Conservation (phyloP, 2,888 invertebrate species). For the Bombylius discolor region DNA sequence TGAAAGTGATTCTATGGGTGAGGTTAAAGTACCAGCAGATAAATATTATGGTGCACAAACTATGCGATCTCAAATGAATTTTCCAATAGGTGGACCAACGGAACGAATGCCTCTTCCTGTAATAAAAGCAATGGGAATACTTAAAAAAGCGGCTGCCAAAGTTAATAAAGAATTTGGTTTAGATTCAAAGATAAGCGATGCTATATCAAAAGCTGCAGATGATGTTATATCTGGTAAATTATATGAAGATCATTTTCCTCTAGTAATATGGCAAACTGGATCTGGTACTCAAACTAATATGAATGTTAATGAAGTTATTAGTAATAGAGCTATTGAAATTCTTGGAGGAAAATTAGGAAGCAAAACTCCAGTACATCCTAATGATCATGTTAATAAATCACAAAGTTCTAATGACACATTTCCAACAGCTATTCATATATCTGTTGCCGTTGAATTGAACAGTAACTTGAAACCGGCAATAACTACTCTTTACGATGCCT, state of each 20-base stretch:
- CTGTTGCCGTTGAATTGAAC: constrained; percentile 80
- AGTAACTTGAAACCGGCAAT: constrained; percentile 73
- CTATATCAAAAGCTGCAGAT: constrained; percentile 83
- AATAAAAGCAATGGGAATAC: constrained; percentile 85
- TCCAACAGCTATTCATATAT: constrained; percentile 98
- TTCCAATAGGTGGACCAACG: constrained; percentile 85
- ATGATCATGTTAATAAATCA: constrained; percentile 98
- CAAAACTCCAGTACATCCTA: constrained; percentile 93
- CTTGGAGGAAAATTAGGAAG: constrained; percentile 82
- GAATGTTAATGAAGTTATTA: constrained; percentile 95
- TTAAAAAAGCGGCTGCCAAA: constrained; percentile 96
- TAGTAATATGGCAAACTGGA: constrained; percentile 99
- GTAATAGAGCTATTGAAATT: constrained; percentile 82
- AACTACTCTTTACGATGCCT: constrained; percentile 53
- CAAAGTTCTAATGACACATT: constrained; percentile 98
- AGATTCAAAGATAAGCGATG: constrained; percentile 73
- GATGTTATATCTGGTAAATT: constrained; percentile 90
- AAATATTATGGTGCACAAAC: constrained; percentile 97
- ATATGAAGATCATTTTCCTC: constrained; percentile 91
- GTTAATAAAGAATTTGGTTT: constrained; percentile 90
- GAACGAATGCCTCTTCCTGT: constrained; percentile 97
- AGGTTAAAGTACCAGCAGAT: constrained; percentile 80
- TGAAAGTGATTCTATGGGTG: constrained; percentile 91
- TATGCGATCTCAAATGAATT: constrained; percentile 86
- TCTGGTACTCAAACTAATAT: constrained; percentile 98